A percentile compares a stretch with the other conserved stretches of the same genome.
Evolutionary conservation across 2,797 vertebrate species (phyloP).

Genomic region (Holocentrus rufus): DNA sequence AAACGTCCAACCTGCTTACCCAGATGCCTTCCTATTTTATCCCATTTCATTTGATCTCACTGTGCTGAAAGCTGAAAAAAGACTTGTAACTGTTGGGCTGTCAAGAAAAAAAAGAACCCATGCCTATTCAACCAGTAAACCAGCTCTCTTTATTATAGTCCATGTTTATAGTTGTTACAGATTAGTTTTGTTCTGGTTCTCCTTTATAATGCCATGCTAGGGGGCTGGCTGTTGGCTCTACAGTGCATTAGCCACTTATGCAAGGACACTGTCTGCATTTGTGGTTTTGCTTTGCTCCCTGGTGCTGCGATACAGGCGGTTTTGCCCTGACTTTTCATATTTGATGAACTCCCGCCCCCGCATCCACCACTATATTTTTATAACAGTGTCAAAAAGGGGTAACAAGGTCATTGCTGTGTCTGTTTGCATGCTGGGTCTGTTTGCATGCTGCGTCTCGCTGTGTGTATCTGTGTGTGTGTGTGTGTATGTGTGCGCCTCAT

Average conservation of each 20-base stretch:
- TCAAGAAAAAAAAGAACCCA: background rate
- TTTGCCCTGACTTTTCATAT: constrained; percentile 14
- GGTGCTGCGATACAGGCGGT: constrained; percentile 5
- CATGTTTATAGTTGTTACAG: background rate
- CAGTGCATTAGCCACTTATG: background rate
- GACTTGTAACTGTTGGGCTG: background rate
- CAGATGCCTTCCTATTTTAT: constrained; percentile 4
- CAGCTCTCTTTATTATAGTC: background rate
- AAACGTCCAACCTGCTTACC: background rate
- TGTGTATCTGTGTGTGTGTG: constrained; percentile 26
- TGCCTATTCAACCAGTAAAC: background rate
- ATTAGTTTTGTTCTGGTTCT: background rate
- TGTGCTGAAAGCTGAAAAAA: background rate
- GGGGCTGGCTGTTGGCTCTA: background rate
- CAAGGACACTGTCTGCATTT: background rate
- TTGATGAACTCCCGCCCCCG: constrained; percentile 1
- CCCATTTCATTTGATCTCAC: constrained; percentile 10
- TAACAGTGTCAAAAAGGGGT: constrained; percentile 37
- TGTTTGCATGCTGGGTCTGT: constrained; percentile 68
- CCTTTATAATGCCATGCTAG: background rate
- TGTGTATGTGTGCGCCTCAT: constrained; percentile 10
- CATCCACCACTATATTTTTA: background rate
- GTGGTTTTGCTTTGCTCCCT: constrained; percentile 16
- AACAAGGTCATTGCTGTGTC: constrained; percentile 53
- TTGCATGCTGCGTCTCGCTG: constrained; percentile 55